Evolutionary conservation across 2,888 invertebrate genomes (phyloP), one percentile per base, ranked within the genome.

Genomic region (Ormyrus rosae): DNA sequence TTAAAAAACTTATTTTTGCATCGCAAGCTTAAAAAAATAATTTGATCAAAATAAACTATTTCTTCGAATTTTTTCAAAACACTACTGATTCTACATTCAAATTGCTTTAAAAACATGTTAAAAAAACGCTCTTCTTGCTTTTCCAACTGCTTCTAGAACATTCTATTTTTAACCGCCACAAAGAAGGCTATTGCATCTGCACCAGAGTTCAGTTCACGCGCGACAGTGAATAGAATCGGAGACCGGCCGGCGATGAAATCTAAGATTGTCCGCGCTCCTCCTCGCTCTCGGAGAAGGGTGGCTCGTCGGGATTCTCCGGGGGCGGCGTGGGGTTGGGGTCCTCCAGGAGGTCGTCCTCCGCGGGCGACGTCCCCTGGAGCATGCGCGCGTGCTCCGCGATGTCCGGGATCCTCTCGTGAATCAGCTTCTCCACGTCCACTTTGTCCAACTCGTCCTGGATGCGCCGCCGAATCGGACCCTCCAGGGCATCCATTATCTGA

Each of bases 401-500:
- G 86, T 94, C 93, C 1, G 94, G 93, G 67, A 95, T 91, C 86
- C 95, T 93, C 80, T 95, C 93, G 85, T 94, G 93, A 81, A 97
- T 95, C 78, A 95, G 90, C 82, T 94, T 92, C 88, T 96, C 96
- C 2, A 96, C 93, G 86, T 96, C 94, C 45, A 96, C 91, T 85
- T 93, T 93, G 87, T 96, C 93, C 61, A 96, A 91, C 85, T 95
- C 95, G 84, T 94, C 94, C 87, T 96, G 95, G 5, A 96, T 92
- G 81, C 94, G 93, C 84, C 94, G 93, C 87, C 93, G 95, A 4
- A 96, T 90, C 0, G 96, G 96, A 56, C 94, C 94, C 91, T 97
- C 96, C 58, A 97, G 89, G 0, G 96, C 96, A 87, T 96, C 96
- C 94, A 96, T 95, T 81, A 97, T 96, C 91, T 97, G 96, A 88